Conservation (phyloP, 23 tunicate species). For the Trididemnum nubilum region DNA sequence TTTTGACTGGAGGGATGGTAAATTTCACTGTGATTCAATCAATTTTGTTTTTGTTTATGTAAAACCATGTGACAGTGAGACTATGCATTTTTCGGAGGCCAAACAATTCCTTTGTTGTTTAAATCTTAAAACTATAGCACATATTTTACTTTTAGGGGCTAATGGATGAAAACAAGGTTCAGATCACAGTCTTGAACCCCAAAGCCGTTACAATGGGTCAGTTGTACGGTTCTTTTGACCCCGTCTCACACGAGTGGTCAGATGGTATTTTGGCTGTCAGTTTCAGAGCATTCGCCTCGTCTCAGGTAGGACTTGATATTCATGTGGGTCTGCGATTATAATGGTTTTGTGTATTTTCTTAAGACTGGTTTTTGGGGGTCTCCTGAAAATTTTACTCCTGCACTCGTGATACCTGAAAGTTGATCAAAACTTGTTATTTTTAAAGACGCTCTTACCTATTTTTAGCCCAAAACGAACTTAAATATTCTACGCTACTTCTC, state of each 20-base stretch:
- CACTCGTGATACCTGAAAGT: background rate
- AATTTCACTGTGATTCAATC: no score
- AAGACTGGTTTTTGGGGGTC: background rate
- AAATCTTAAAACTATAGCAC: no score
- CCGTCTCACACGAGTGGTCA: slow-evolving; percentile 97
- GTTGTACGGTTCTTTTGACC: slow-evolving; percentile 95
- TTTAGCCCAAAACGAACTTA: no score
- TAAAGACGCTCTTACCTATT: no score
- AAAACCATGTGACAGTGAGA: no score
- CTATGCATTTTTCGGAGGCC: no score
- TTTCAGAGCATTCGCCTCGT: slow-evolving; percentile 88
- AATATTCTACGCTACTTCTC: no score
- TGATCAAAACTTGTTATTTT: no score
- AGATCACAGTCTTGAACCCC: slow-evolving; percentile 94
- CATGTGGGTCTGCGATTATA: background rate
- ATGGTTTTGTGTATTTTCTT: background rate
- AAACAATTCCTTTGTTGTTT: no score
- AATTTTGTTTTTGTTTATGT: no score
- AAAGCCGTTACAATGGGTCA: slow-evolving; percentile 98
- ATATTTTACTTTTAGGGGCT: no score
- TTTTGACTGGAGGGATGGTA: no score
- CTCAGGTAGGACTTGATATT: slow-evolving; percentile 63
- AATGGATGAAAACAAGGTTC: slow-evolving; percentile 99
- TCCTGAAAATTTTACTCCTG: background rate
- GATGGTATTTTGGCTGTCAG: slow-evolving; percentile 96